phyloP scores from a whole-genome alignment of 1,140 invertebrate species.

The Neodiprion virginianus region DNA sequence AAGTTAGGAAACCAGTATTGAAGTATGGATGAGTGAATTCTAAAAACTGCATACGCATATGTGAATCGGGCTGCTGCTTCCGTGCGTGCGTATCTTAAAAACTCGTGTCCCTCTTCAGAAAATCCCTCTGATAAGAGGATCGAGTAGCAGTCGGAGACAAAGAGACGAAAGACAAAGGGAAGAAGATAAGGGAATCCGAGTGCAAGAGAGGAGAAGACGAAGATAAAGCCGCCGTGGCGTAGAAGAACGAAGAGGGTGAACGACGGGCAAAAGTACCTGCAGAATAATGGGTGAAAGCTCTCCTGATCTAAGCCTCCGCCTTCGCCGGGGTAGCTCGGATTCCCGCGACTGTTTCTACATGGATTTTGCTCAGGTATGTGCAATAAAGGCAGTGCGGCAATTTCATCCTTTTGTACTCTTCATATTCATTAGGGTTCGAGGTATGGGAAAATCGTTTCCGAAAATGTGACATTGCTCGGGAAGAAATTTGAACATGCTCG shows the following conservation, averaged over 20 bases:
- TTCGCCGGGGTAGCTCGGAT: constrained; percentile 82
- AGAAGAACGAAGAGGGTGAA: constrained; percentile 25
- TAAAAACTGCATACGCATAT: no score
- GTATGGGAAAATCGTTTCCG: no score
- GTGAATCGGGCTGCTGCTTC: no score
- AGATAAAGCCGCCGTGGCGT: background rate
- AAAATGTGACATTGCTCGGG: no score
- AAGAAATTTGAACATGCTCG: no score
- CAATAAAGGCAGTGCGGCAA: no score
- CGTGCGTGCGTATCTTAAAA: no score
- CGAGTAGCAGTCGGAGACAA: background rate
- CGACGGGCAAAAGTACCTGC: background rate
- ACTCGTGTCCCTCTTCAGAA: background rate
- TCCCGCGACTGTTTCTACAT: constrained; percentile 87
- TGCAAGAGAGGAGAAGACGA: constrained; percentile 16
- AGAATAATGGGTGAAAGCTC: constrained; percentile 78
- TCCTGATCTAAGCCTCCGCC: constrained; percentile 81
- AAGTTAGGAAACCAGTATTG: no score
- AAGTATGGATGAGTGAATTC: no score
- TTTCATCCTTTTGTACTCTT: no score
- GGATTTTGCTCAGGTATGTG: constrained; percentile 75
- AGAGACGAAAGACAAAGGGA: constrained; percentile 20
- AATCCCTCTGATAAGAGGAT: background rate
- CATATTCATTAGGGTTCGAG: no score
- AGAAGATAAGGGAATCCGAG: constrained; percentile 10